Conservation (phyloP, 2,888 invertebrate species). For the Agonopterix arenella region DNA sequence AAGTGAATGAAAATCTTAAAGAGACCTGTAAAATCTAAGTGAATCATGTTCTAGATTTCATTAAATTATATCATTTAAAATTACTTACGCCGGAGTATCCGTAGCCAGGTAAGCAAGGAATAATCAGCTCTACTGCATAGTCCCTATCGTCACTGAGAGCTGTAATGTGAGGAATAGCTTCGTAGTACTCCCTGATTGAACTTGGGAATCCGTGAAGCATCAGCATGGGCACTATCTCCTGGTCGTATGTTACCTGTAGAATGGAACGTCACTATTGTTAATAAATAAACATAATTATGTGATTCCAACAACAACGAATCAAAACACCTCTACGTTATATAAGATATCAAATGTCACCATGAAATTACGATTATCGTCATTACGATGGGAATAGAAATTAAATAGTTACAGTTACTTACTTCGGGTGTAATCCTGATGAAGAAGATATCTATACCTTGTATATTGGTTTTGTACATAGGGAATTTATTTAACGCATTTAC, state of each 20-base stretch:
- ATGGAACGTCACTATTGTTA: neutral
- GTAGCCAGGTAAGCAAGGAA: constrained; percentile 62
- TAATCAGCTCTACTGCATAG: constrained; percentile 67
- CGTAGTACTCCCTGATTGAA: constrained; percentile 82
- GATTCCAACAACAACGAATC: too few species aligned
- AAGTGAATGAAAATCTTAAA: too few species aligned
- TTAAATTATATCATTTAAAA: too few species aligned
- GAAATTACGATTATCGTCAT: too few species aligned
- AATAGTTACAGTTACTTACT: constrained; percentile 1
- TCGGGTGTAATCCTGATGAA: constrained; percentile 5
- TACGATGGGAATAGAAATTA: too few species aligned
- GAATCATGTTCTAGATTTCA: too few species aligned
- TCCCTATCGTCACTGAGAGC: constrained; percentile 48
- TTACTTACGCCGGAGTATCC: constrained; percentile 34
- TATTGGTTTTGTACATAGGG: constrained; percentile 86
- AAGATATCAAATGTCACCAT: too few species aligned
- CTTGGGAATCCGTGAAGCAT: constrained; percentile 88
- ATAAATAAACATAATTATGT: too few species aligned
- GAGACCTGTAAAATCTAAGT: too few species aligned
- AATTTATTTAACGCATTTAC: constrained; percentile 82
- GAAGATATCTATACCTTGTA: constrained; percentile 83
- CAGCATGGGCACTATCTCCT: constrained; percentile 75
- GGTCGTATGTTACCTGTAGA: constrained; percentile 11
- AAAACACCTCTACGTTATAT: too few species aligned
- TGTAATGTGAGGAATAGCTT: constrained; percentile 77